A percentile compares a stretch with the other conserved stretches of the same genome.
phyloP scores from a whole-genome alignment of 2,888 invertebrate species.

The Leptura quadrifasciata region DNA sequence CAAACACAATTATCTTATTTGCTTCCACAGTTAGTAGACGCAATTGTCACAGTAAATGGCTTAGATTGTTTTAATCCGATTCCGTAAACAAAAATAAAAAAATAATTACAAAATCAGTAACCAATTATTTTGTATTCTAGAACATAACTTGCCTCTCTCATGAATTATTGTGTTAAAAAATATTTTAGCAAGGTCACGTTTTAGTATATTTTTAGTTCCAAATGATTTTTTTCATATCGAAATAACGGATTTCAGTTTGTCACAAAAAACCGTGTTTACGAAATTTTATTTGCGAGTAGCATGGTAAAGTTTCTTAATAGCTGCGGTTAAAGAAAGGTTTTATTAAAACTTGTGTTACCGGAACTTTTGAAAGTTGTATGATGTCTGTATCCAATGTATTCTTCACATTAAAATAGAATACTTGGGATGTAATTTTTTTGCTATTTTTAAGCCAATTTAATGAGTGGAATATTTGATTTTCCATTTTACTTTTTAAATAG shows the following conservation, averaged over 20 bases:
- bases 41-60: background rate
- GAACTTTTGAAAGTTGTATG: too few relatives aligned
- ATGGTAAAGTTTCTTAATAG: too few relatives aligned
- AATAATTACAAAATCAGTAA: background rate
- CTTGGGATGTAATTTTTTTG: too few relatives aligned
- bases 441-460: too few relatives aligned
- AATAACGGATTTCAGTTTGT: background rate
- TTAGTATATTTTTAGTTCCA: background rate
- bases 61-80: conserved; percentile 4
- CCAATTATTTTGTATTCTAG: background rate
- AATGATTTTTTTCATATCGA: background rate
- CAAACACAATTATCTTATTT: conserved; percentile 2
- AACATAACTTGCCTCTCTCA: background rate
- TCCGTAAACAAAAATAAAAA: background rate
- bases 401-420: too few relatives aligned
- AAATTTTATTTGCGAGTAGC: background rate
- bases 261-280: background rate
- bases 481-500: too few relatives aligned
- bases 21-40: background rate
- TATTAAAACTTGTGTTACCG: too few relatives aligned
- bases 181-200: background rate
- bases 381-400: too few relatives aligned
- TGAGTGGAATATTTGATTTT: too few relatives aligned
- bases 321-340: too few relatives aligned
- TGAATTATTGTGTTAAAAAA: background rate